phyloP scores from a whole-genome alignment of 2,113 vertebrate species.

The Rousettus leschenaultii region DNA sequence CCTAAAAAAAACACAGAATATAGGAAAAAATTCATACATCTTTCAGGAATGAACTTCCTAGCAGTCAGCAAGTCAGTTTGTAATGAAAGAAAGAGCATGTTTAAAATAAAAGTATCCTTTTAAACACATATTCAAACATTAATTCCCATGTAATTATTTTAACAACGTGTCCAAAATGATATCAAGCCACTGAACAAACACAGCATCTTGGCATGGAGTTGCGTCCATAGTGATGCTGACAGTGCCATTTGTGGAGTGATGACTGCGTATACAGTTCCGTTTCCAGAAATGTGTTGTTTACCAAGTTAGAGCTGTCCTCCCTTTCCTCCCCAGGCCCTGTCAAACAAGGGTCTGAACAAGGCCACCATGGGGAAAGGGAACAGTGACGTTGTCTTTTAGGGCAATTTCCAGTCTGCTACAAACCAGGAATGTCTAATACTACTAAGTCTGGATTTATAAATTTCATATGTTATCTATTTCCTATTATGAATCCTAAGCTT shows the following conservation, averaged over 20 bases:
- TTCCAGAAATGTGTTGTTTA: background rate
- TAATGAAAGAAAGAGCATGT: background rate
- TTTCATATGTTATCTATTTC: background rate
- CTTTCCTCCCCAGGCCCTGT: background rate
- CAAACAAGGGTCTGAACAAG: background rate
- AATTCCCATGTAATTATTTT: background rate
- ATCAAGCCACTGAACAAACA: background rate
- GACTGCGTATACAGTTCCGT: fast-evolving
- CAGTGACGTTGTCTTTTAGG: background rate
- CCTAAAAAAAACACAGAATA: background rate
- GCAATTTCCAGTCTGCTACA: background rate
- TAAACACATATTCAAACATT: background rate
- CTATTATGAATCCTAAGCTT: background rate
- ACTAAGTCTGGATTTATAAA: background rate
- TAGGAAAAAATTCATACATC: background rate
- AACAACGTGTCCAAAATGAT: background rate
- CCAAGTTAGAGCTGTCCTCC: background rate
- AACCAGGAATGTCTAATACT: background rate
- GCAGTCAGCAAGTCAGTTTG: background rate
- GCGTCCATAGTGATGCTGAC: background rate
- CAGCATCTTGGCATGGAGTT: background rate
- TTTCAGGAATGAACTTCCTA: background rate
- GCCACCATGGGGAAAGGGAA: fast-evolving
- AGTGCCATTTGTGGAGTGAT: background rate
- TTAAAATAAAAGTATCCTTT: background rate